Base-by-base conservation (phyloP, 2,888 invertebrate genomes). In the Agapostemon virescens region DNA sequence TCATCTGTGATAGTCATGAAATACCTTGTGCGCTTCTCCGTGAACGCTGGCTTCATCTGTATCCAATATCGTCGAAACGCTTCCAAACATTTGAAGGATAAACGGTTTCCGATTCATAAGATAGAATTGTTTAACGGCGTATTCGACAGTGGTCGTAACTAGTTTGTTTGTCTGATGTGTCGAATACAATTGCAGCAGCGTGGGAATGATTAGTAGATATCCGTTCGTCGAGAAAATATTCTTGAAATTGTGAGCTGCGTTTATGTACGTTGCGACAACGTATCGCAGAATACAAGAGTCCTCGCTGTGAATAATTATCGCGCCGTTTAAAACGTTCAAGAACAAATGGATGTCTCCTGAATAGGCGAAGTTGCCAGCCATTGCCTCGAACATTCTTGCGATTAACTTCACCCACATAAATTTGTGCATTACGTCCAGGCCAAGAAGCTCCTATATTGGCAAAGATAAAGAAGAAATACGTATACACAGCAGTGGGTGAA, bases 31-130 rank as follows among this genome's bases (percentile, higher is more conserved):
- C 0, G 98, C 98, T 93, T 98, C 98, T 6, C 98, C 98, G 90
- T 96, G 97, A 6, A 96, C 95, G 45, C 97, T 96, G 85, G 96
- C 96, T 90, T 97, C 97, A 88, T 97, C 97, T 0, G 97, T 98
- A 91, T 99, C 99, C 87, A 99, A 94, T 91, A 99, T 97, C 1
- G 98, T 98, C 0, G 99, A 99, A 0, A 99, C 97, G 4, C 98
- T 98, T 1, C 99, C 99, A 93, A 99, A 99, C 98, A 99, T 98
- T 95, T 99, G 99, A 71, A 99, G 94, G 87, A 99, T 98, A 90
- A 99, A 99, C 1, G 99, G 99, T 91, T 99, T 99, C 70, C 99
- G 95, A 91, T 99, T 99, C 92, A 99, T 95, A 78, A 99, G 94
- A 93, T 99, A 99, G 93, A 99, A 99, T 92, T 99, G 99, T 90